Evolutionary conservation across 2,888 invertebrate genomes (phyloP).

Genomic region (Charanyca ferruginea): DNA sequence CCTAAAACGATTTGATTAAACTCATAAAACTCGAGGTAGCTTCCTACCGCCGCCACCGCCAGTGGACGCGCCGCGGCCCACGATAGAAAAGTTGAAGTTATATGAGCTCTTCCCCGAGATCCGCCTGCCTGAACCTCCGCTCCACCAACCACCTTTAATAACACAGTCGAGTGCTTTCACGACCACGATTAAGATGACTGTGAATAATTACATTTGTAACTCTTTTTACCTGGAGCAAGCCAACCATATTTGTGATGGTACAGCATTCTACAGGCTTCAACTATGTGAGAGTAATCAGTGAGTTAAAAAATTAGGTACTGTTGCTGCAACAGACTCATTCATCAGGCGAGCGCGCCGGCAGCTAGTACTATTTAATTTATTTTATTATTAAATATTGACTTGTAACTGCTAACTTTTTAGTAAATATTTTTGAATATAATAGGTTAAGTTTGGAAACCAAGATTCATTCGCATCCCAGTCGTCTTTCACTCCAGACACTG

Average conservation of each 20-base stretch:
- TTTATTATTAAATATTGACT: too few species aligned
- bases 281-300: not conserved
- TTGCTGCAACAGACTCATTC: too few species aligned
- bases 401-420: too few species aligned
- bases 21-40: slow-evolving; percentile 85
- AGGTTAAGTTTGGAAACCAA: too few species aligned
- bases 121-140: slow-evolving; percentile 73
- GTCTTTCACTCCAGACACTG: too few species aligned
- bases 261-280: not conserved
- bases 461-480: too few species aligned
- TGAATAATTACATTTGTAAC: slow-evolving; percentile 80
- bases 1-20: slow-evolving; percentile 89
- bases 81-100: slow-evolving; percentile 80
- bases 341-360: too few species aligned
- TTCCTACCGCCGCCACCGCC: slow-evolving; percentile 65
- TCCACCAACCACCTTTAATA: slow-evolving; percentile 84
- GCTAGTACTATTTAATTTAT: too few species aligned
- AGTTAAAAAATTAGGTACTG: not conserved
- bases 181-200: slow-evolving; percentile 83
- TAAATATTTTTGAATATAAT: too few species aligned
- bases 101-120: slow-evolving; percentile 77
- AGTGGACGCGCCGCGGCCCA: slow-evolving; percentile 58
- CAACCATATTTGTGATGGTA: slow-evolving; percentile 4
- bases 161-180: slow-evolving; percentile 87
- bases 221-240: slow-evolving; percentile 44